Conservation (phyloP, 2,113 vertebrate species). For the Elgaria multicarinata region DNA sequence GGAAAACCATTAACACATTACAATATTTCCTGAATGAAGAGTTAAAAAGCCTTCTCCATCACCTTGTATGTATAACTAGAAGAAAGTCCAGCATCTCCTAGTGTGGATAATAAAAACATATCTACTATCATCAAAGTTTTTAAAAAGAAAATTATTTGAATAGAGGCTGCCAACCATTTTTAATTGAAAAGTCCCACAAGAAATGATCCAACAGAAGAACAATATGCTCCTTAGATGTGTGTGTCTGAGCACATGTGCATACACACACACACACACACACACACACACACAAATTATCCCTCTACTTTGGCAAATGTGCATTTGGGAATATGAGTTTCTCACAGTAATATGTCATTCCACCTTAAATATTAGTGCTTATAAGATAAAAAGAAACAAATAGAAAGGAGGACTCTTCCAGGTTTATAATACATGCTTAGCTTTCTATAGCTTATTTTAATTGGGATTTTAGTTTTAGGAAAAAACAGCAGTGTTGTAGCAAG, state of each 20-base stretch:
- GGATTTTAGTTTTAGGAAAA: constrained; percentile 1
- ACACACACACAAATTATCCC: neutral
- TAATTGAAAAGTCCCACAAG: neutral
- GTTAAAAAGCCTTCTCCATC: constrained; percentile 7
- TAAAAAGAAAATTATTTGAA: neutral
- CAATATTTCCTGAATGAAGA: constrained; percentile 27
- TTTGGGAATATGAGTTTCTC: neutral
- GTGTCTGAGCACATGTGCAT: neutral
- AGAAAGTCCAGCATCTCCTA: neutral
- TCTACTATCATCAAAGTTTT: neutral
- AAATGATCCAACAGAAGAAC: neutral
- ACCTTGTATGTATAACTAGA: neutral
- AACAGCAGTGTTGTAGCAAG: constrained; percentile 2
- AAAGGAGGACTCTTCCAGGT: neutral
- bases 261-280: no score
- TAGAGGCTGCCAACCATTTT: neutral
- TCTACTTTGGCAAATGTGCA: neutral
- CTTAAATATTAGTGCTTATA: neutral
- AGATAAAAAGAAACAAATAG: neutral
- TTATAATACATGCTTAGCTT: neutral
- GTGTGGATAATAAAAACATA: neutral
- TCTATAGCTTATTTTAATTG: neutral
- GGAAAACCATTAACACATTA: neutral
- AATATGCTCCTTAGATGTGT: neutral
- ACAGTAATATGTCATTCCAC: neutral